phyloP scores from a whole-genome alignment of 2,797 vertebrate species.

The Allobates femoralis region DNA sequence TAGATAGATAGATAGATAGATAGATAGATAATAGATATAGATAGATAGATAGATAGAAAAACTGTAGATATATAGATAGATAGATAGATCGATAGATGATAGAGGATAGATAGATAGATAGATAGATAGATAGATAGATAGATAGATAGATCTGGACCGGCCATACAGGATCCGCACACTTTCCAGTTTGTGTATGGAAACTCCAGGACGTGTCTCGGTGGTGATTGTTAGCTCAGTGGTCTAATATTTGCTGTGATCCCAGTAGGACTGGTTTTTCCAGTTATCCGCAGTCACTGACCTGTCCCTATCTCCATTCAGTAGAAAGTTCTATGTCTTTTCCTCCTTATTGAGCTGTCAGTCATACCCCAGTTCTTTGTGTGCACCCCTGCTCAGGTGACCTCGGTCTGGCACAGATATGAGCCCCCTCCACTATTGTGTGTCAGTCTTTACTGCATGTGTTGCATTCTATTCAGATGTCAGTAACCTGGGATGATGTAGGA shows the following conservation, averaged over 20 bases:
- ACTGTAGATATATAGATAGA: background rate
- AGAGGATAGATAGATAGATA: slow-evolving; percentile 4
- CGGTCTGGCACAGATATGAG: too few species aligned
- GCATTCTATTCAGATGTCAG: background rate
- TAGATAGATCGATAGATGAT: background rate
- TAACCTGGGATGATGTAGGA: background rate
- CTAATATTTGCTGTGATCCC: background rate
- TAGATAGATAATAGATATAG: background rate
- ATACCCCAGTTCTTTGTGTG: too few species aligned
- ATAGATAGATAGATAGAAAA: slow-evolving; percentile 8
- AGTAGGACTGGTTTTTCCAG: background rate
- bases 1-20: background rate
- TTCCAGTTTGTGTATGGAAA: background rate
- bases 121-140: slow-evolving; percentile 12
- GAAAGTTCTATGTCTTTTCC: too few species aligned
- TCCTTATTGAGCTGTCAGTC: too few species aligned
- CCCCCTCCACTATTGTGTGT: too few species aligned
- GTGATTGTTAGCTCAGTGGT: background rate
- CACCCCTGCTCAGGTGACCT: too few species aligned
- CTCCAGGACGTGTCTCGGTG: background rate
- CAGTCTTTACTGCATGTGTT: background rate
- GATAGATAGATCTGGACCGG: background rate
- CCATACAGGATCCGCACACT: background rate
- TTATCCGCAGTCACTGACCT: background rate
- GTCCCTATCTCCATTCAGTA: too few species aligned